Evolutionary conservation across 64 coral and sea anemone species (phyloP).

Genomic region (Trachythela sp.): DNA sequence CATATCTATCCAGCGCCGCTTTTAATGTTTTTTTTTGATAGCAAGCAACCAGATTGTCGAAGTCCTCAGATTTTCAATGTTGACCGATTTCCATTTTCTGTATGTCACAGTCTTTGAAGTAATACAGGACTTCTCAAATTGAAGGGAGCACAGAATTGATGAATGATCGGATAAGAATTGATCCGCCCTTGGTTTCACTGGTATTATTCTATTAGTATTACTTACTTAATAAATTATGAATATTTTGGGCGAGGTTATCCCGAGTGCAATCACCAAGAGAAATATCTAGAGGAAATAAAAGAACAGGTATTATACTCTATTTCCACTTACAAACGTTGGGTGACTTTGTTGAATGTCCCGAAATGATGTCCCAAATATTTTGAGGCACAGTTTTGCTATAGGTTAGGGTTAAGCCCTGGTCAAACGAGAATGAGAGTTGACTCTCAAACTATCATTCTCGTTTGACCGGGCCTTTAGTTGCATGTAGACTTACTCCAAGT

Average conservation of each 20-base stretch:
- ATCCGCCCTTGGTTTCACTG: not conserved
- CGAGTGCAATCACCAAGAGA: conserved; percentile 53
- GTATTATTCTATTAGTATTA: not conserved
- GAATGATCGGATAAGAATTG: not conserved
- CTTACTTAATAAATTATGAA: conserved; percentile 60
- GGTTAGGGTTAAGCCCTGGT: too few relatives aligned
- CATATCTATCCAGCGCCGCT: conserved; percentile 44
- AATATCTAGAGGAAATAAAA: not conserved
- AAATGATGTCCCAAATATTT: too few relatives aligned
- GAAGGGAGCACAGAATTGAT: not conserved
- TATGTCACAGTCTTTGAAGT: conserved; percentile 28
- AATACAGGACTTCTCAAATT: not conserved
- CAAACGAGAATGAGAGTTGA: too few relatives aligned
- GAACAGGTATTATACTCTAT: not conserved
- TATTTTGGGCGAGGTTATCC: conserved; percentile 50
- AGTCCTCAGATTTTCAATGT: not conserved
- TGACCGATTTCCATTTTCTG: conserved; percentile 41
- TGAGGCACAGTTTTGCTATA: too few relatives aligned
- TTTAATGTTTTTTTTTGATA: conserved; percentile 41
- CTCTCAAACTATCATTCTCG: too few relatives aligned
- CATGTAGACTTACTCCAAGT: too few relatives aligned
- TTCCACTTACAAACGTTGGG: too few relatives aligned
- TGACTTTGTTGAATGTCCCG: too few relatives aligned
- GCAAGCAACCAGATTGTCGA: not conserved
- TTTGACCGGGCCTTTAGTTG: too few relatives aligned